Evolutionary conservation across 1,140 invertebrate species (phyloP), one percentile per base, ranked within the genome.

Genomic region (Euschistus heros): DNA sequence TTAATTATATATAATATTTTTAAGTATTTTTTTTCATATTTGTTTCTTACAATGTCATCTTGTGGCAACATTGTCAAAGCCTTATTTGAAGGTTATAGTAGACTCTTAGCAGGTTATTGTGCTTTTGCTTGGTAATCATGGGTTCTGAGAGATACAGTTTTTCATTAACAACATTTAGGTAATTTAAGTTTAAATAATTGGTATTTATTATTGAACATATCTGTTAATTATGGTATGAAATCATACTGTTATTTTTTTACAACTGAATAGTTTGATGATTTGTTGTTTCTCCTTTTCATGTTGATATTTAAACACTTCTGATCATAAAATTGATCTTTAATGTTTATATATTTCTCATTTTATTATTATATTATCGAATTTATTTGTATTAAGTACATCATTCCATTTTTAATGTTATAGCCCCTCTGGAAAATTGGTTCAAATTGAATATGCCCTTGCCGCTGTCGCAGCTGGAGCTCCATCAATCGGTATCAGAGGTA

Each of bases 371-470:
- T 10, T 37, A 10, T 4, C 13, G 0, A 22, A 17, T 18, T 20
- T 1, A 0, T 13, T 50, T 50, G 47, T 22, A 10, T 50, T 8
- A 20, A n/a, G 5, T n/a, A n/a, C n/a, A 50, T 22, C 47, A 47
- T 2, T 5, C 13, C 2, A 47, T 20, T 18, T 20, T 50, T 22
- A 20, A 63, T 64, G 70, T 83, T 84, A 59, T 76, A 98, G 97
- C 76, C 97, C 97, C 14, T 98, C 96, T 24, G 97, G 97, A 69
- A 99, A 99, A 79, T 82, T 99, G 66, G 97, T 99, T 26, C 97
- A 99, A 80, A 97, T 99, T 74, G 97, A 99, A 82, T 99, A 99
- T 92, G 97, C 97, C 1, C 82, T 99, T 76, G 94, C 94, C 64
- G 97, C 97, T 44, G 97, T 99, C 18, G 92, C 94, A 64, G 92